Percentiles rank a stretch among this genome's conserved stretches.
phyloP scores from a whole-genome alignment of 2,888 invertebrate species.

The Leptarthrus brevirostris region DNA sequence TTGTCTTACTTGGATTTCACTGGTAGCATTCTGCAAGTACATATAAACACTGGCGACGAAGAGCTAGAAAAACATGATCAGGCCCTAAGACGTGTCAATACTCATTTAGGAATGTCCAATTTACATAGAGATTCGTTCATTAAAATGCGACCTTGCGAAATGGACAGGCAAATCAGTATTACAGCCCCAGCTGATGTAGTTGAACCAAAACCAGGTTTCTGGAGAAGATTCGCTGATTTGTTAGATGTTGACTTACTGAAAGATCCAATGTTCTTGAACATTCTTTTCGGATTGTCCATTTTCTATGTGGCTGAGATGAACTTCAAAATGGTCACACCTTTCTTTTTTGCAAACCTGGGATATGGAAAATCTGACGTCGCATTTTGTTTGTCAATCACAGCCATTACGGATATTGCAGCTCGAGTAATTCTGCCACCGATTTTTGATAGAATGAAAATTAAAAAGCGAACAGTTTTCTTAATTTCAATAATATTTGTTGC shows the following conservation, averaged over 20 bases:
- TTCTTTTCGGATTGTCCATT: constrained; percentile 77
- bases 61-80: constrained; percentile 66
- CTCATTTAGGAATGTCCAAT: constrained; percentile 62
- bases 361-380: constrained; percentile 77
- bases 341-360: constrained; percentile 74
- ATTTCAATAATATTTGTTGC: constrained; percentile 78
- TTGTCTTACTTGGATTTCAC: constrained; percentile 81
- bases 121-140: constrained; percentile 63
- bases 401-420: constrained; percentile 79
- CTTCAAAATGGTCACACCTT: constrained; percentile 79
- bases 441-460: constrained; percentile 76
- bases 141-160: constrained; percentile 62
- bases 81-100: constrained; percentile 64
- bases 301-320: constrained; percentile 82
- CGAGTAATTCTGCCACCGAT: constrained; percentile 79
- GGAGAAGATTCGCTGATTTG: constrained; percentile 72
- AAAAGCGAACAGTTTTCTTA: constrained; percentile 79
- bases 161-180: constrained; percentile 58
- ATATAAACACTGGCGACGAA: constrained; percentile 70
- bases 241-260: constrained; percentile 79
- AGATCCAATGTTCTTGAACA: constrained; percentile 79
- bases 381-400: constrained; percentile 79
- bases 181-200: neutral
- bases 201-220: constrained; percentile 65
- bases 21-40: constrained; percentile 78